A percentile compares a stretch with the other conserved stretches of the same genome.
Conservation (phyloP, 2,797 vertebrate genomes). For the Clarias fuscus region DNA sequence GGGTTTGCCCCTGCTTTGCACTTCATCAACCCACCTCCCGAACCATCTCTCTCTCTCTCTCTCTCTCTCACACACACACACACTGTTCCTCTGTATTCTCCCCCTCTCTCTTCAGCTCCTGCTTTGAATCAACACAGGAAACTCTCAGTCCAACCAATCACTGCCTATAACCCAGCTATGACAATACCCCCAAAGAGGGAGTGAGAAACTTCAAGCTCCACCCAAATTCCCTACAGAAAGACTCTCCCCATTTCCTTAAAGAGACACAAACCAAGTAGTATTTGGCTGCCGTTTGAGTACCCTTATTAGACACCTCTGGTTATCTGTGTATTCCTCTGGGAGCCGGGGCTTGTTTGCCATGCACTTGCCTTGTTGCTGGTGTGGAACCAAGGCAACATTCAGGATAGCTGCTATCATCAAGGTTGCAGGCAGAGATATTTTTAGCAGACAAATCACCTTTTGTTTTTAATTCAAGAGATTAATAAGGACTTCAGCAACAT, state of each 20-base stretch:
- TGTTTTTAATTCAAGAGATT: background rate
- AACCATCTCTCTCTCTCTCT: background rate
- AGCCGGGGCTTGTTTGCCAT: constrained; percentile 38
- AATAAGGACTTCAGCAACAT: background rate
- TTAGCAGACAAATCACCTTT: background rate
- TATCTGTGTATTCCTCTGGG: constrained; percentile 44
- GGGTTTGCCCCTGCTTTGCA: constrained; percentile 40
- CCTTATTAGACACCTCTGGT: constrained; percentile 19
- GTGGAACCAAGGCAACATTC: constrained; percentile 38
- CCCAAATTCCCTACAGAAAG: constrained; percentile 51
- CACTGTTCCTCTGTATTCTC: constrained; percentile 19
- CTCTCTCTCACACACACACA: background rate
- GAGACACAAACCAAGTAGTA: constrained; percentile 48
- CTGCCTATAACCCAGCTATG: constrained; percentile 34
- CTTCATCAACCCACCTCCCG: constrained; percentile 31
- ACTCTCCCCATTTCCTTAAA: constrained; percentile 64
- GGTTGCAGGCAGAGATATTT: constrained; percentile 1
- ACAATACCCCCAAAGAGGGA: constrained; percentile 50
- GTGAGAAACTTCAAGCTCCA: constrained; percentile 42
- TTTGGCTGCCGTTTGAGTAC: constrained; percentile 31
- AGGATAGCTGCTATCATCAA: constrained; percentile 18
- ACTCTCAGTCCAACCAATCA: constrained; percentile 71
- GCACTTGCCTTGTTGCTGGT: constrained; percentile 37
- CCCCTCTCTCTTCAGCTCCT: constrained; percentile 18
- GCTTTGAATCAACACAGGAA: constrained; percentile 87